phyloP scores from a whole-genome alignment of 2,888 invertebrate species.

The Limnephilus marmoratus region DNA sequence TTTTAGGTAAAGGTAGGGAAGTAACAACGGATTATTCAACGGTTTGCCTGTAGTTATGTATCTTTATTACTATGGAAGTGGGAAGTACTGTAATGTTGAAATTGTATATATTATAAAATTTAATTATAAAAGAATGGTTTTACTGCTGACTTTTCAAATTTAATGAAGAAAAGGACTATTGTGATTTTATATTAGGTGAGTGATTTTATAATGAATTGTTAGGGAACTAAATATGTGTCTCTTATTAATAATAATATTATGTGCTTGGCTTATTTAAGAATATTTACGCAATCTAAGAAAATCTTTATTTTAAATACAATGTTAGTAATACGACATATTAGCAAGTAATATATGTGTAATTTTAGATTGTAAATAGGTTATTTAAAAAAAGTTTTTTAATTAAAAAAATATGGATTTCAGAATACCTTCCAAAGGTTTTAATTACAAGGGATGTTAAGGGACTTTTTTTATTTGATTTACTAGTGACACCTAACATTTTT shows the following conservation, averaged over 20 bases:
- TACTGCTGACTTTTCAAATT: neutral
- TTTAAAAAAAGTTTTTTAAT: neutral
- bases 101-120: neutral
- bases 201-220: neutral
- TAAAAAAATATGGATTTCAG: neutral
- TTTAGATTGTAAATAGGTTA: neutral
- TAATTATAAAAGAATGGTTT: neutral
- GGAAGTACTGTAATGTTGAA: neutral
- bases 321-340: neutral
- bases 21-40: neutral
- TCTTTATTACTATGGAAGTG: neutral
- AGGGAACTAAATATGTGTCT: neutral
- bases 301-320: neutral
- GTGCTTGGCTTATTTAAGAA: neutral
- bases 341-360: neutral
- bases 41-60: neutral
- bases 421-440: neutral
- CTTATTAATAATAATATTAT: neutral
- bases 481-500: too few relatives aligned
- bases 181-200: neutral
- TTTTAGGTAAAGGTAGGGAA: too few relatives aligned
- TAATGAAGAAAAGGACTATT: neutral
- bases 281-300: neutral
- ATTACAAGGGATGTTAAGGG: too few relatives aligned
- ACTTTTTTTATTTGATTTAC: too few relatives aligned